Conservation (phyloP, 2,888 invertebrate species). For the Pseudanteris insignis region DNA sequence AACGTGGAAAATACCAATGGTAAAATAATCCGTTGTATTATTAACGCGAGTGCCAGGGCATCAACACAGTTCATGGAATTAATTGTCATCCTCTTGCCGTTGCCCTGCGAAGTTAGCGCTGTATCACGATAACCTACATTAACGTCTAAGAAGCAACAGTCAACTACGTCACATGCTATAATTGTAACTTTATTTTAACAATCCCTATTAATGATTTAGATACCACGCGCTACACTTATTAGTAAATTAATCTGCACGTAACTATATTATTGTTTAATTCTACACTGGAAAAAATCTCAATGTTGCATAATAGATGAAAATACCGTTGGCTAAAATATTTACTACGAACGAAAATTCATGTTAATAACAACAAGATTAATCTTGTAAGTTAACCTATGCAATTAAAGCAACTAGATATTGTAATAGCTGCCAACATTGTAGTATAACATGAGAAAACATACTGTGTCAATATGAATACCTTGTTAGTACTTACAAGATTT, state of each 20-base stretch:
- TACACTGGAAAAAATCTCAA: too few species aligned
- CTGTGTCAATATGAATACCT: too few species aligned
- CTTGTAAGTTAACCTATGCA: too few species aligned
- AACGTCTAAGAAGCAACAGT: neutral
- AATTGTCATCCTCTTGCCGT: conserved; percentile 13
- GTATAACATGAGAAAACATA: too few species aligned
- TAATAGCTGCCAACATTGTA: too few species aligned
- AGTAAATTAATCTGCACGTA: conserved; percentile 1
- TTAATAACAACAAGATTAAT: too few species aligned
- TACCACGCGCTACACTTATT: conserved; percentile 2
- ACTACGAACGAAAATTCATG: too few species aligned
- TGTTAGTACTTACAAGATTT: too few species aligned
- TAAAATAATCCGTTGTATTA: neutral
- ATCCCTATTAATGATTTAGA: neutral
- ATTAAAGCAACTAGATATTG: too few species aligned
- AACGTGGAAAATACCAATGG: conserved; percentile 1
- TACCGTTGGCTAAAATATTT: too few species aligned
- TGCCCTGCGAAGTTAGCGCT: conserved; percentile 3
- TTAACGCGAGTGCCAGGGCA: neutral
- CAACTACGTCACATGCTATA: conserved; percentile 9
- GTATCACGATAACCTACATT: conserved; percentile 12
- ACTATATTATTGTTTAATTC: neutral
- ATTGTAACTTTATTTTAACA: conserved; percentile 2
- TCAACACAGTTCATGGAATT: conserved; percentile 1
- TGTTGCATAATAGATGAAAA: too few species aligned